A percentile compares a stretch with the other conserved stretches of the same genome.
These are phyloP conservation scores for Spodoptera picta DNA, from an alignment of 2,888 invertebrate genomes.

Conservation along the genomic window DNA sequence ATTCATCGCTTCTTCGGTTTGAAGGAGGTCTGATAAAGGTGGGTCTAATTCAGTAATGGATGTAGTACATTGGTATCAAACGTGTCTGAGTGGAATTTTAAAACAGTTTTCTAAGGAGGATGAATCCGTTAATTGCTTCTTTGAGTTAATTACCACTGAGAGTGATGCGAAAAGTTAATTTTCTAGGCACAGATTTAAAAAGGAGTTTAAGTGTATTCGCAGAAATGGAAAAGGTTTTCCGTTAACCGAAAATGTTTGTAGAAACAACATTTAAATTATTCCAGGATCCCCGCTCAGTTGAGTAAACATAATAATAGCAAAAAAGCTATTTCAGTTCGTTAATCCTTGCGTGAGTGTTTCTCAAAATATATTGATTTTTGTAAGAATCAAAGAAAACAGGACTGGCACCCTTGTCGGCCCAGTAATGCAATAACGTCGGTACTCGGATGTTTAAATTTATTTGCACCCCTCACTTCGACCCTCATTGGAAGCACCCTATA, in stretches of 20 bases:
- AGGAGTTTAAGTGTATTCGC: too few species aligned
- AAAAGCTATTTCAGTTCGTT: slow-evolving; percentile 44
- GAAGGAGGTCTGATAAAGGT: slow-evolving; percentile 19
- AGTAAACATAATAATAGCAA: slow-evolving; percentile 32
- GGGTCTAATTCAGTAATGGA: slow-evolving; percentile 40
- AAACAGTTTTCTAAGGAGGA: slow-evolving; percentile 37
- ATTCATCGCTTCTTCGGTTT: slow-evolving; percentile 25
- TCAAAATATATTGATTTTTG: slow-evolving; percentile 56
- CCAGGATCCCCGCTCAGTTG: slow-evolving; percentile 12
- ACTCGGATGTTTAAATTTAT: slow-evolving; percentile 76
- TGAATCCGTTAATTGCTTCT: slow-evolving; percentile 35
- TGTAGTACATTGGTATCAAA: slow-evolving; percentile 33
- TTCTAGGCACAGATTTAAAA: too few species aligned
- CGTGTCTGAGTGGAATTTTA: slow-evolving; percentile 38
- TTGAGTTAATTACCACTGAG: slow-evolving; percentile 10
- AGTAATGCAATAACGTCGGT: slow-evolving; percentile 73
- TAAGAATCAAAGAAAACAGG: slow-evolving; percentile 56
- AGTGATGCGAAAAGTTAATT: slow-evolving; percentile 4
- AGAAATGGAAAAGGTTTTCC: too few species aligned
- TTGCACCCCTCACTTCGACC: slow-evolving; percentile 61
- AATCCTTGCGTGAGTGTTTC: slow-evolving; percentile 41
- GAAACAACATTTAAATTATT: too few species aligned
- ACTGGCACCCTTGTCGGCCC: slow-evolving; percentile 54
- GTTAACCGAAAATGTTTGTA: too few species aligned
- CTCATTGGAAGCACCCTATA: slow-evolving; percentile 51